Conservation (phyloP, 2,797 vertebrate species). For the Loriculus beryllinus region DNA sequence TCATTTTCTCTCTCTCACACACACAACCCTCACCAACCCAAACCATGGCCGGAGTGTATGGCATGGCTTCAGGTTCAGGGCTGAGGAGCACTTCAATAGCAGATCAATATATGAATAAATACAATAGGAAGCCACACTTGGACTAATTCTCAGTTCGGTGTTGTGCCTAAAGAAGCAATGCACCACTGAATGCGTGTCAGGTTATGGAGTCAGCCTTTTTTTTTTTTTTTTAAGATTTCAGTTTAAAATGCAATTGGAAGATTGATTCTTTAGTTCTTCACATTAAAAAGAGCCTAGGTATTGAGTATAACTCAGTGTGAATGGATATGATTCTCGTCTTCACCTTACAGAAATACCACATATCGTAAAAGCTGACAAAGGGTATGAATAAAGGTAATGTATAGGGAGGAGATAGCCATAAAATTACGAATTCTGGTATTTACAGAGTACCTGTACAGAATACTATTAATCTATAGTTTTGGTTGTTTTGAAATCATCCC, state of each 20-base stretch:
- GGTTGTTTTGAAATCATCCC: not conserved
- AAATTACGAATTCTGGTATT: not conserved
- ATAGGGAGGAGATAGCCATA: not conserved
- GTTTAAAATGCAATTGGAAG: conserved; percentile 60
- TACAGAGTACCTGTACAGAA: not conserved
- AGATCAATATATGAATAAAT: not conserved
- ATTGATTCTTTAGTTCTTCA: conserved; percentile 50
- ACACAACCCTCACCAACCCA: not conserved
- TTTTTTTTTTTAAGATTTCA: not conserved
- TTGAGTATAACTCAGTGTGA: conserved; percentile 41
- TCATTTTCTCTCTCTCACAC: not conserved
- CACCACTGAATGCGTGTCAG: conserved; percentile 13
- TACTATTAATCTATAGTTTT: not conserved
- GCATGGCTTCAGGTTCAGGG: not conserved
- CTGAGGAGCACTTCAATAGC: not conserved
- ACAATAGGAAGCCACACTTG: not conserved
- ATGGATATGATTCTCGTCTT: conserved; percentile 28
- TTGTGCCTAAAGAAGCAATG: conserved; percentile 33
- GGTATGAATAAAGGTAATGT: conserved; percentile 21
- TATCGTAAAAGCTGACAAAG: not conserved
- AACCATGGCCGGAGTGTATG: rapidly evolving
- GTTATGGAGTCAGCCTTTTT: conserved; percentile 30
- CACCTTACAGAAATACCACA: not conserved
- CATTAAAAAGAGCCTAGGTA: conserved; percentile 23
- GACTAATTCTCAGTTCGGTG: conserved; percentile 14